Evolutionary conservation across 2,888 invertebrate genomes (phyloP).

Genomic region (Acheta domesticus): DNA sequence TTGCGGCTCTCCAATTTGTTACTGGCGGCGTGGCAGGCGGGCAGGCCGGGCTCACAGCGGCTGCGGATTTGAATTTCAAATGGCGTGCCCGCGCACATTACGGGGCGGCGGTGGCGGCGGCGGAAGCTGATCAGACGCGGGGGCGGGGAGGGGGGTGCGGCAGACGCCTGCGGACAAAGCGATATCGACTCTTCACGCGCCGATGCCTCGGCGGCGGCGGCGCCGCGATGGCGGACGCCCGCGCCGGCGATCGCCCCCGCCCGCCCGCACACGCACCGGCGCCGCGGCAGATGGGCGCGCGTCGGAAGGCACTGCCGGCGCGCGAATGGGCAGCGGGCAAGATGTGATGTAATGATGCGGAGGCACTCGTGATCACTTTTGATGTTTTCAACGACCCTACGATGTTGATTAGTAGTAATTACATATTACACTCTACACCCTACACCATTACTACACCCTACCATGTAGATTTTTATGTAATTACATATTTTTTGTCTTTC

Average conservation of each 20-base stretch:
- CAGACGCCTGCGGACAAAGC: slow-evolving; percentile 7
- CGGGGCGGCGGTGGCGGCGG: not conserved
- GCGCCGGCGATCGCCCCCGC: not conserved
- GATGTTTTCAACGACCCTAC: no score
- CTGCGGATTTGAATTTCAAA: slow-evolving; percentile 18
- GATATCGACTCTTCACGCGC: slow-evolving; percentile 18
- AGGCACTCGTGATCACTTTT: no score
- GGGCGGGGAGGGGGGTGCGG: not conserved
- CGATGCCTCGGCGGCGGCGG: not conserved
- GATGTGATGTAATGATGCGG: no score
- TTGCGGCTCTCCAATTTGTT: not conserved
- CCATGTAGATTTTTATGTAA: no score
- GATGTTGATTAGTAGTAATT: no score
- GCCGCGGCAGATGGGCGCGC: no score
- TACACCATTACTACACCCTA: no score
- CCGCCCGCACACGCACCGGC: not conserved
- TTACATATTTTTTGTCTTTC: no score
- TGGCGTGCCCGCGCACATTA: not conserved
- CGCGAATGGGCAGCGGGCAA: no score
- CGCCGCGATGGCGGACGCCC: not conserved
- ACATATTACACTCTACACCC: no score
- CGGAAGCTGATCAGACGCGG: not conserved
- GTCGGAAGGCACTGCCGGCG: no score
- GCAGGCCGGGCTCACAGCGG: not conserved
- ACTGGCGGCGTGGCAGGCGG: not conserved